phyloP scores from a whole-genome alignment of 1,140 invertebrate species.

The Papilio polytes region DNA sequence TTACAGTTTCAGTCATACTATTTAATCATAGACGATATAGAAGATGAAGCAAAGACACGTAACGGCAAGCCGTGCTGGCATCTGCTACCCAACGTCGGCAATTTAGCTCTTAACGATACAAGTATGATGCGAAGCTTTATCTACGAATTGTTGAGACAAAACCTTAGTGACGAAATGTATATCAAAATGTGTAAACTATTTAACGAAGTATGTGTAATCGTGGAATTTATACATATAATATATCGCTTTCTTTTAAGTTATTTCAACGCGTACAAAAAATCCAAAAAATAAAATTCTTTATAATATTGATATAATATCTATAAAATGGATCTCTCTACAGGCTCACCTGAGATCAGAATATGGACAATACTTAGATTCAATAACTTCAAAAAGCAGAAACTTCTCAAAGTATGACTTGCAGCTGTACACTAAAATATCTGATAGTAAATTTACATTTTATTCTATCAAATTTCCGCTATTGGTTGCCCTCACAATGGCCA shows the following conservation, averaged over 20 bases:
- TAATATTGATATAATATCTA: too few species aligned
- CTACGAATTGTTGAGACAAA: conserved; percentile 89
- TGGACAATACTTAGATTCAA: conserved; percentile 89
- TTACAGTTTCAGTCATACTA: conserved; percentile 92
- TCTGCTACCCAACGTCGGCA: conserved; percentile 90
- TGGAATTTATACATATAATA: too few species aligned
- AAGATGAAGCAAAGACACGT: conserved; percentile 92
- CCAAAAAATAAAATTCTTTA: too few species aligned
- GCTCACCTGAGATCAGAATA: conserved; percentile 87
- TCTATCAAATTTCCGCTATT: conserved; percentile 93
- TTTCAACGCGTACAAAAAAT: too few species aligned
- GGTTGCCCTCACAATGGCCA: conserved; percentile 91
- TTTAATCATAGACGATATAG: conserved; percentile 95
- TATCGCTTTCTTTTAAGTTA: too few species aligned
- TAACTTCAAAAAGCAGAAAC: conserved; percentile 84
- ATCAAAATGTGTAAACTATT: conserved; percentile 91
- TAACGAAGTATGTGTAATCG: conserved; percentile 86
- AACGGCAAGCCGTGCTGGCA: conserved; percentile 96
- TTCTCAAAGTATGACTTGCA: conserved; percentile 83
- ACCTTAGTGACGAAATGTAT: conserved; percentile 91
- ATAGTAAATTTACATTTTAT: conserved; percentile 96
- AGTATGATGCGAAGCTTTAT: conserved; percentile 80
- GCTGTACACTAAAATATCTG: conserved; percentile 93
- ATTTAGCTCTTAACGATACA: conserved; percentile 94
- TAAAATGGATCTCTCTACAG: conserved; percentile 47